Conservation (phyloP, 2,113 vertebrate genomes). For the Sapayoa aenigma region DNA sequence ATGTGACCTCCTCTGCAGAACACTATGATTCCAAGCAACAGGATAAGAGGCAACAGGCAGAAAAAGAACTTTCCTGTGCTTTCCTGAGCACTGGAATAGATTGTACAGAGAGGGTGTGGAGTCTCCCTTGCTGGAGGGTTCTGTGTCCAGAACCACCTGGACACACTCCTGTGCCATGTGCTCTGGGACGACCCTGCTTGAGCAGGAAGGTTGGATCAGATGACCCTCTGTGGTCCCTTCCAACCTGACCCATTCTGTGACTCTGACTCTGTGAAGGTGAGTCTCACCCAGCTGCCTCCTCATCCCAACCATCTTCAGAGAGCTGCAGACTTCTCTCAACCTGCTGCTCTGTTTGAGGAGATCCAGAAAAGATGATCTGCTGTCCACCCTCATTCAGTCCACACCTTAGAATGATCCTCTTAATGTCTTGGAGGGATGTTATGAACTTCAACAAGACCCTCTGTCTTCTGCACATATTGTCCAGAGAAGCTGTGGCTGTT, state of each 20-base stretch:
- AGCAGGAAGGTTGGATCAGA: neutral
- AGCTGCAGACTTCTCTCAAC: neutral
- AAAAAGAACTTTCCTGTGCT: neutral
- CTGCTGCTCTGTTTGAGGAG: rapidly evolving
- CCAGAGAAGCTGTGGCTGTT: neutral
- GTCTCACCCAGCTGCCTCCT: neutral
- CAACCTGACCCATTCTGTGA: neutral
- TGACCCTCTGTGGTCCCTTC: neutral
- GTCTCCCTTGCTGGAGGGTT: neutral
- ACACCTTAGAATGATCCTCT: neutral
- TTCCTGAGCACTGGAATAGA: neutral
- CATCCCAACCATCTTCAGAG: neutral
- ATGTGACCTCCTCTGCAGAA: neutral
- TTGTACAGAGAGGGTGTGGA: neutral
- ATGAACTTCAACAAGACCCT: neutral
- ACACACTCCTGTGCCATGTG: neutral
- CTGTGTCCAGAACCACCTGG: neutral
- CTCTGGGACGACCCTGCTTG: neutral
- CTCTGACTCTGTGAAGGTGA: neutral
- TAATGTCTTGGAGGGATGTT: neutral
- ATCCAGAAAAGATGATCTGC: neutral
- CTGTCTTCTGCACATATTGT: neutral
- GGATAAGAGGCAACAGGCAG: neutral
- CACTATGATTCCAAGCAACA: neutral
- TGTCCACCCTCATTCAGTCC: neutral